Evolutionary conservation across 2,113 vertebrate species (phyloP), one percentile per base, ranked within the genome.

Genomic region (Sinocyclocheilus grahami): DNA sequence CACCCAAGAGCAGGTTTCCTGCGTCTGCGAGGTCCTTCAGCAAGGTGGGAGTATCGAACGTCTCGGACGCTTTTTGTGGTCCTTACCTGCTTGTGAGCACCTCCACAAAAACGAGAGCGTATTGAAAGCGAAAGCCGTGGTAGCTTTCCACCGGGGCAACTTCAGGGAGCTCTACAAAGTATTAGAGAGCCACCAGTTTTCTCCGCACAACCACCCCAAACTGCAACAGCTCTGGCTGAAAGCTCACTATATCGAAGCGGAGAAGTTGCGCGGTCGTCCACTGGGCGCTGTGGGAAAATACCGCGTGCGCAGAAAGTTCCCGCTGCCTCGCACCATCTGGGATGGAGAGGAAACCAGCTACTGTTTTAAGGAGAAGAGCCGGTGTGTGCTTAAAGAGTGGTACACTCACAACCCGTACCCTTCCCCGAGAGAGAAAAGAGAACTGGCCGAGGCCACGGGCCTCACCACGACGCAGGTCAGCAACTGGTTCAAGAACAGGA

Each of bases 401-500:
- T 98, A 97, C 90, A 96, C 97, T 13, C 97, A 97, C 91, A 98
- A 98, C 90, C 97, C 97, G 0, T 98, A 98, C 75, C 97, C 97
- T 4, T 98, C 97, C 96, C 97, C 97, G 39, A 94, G 97, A 83
- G 97, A 98, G 42, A 46, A 46, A 3, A 46, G 42, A 69, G 97
- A 98, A 91, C 93, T 98, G 91, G 96, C 97, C 30, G 97, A 98
- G 91, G 97, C 95, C 92, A 98, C 97, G 10, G 97, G 97, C 89
- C 96, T 98, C 91, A 98, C 97, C 90, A 98, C 97, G 87, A 98
- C 97, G 67, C 97, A 98, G 88, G 97, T 98, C 95, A 98, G 97
- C 96, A 98, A 98, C 95, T 97, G 97, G 97, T 98, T 97, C 94
- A 98, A 98, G 90, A 98, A 98, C 94, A 93, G 97, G 82, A 90